A percentile compares a stretch with the other conserved stretches of the same genome.
These are phyloP conservation scores for Pachydiplax longipennis DNA, from an alignment of 2,888 invertebrate species.

Conservation along the genomic window DNA sequence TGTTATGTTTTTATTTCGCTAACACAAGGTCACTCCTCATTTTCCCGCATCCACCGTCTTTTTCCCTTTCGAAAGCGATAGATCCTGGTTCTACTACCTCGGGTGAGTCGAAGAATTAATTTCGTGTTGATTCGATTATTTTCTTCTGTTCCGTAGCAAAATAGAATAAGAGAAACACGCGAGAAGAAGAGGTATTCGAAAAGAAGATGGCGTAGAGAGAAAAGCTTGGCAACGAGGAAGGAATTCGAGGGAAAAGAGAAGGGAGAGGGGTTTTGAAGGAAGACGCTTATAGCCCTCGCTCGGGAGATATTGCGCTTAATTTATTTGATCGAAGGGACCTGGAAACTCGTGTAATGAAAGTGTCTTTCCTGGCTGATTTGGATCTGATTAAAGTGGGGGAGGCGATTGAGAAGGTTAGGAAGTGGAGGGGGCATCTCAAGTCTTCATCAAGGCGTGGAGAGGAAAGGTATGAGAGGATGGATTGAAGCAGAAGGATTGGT, in stretches of 20 bases:
- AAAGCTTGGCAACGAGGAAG: not conserved
- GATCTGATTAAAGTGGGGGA: conserved; percentile 27
- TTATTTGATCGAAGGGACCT: conserved; percentile 32
- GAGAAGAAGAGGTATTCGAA: not conserved
- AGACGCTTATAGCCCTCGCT: not conserved
- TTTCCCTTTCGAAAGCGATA: too few species aligned
- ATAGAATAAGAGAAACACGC: not conserved
- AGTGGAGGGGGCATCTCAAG: not conserved
- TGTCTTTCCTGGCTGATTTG: conserved; percentile 44
- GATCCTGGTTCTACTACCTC: too few species aligned
- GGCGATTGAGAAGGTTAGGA: not conserved
- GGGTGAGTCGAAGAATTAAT: too few species aligned
- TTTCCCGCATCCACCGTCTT: too few species aligned
- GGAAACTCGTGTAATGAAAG: conserved; percentile 44
- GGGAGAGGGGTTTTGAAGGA: not conserved
- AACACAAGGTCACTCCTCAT: too few species aligned
- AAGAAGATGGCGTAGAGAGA: not conserved
- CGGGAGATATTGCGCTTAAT: conserved; percentile 38
- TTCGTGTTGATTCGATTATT: too few species aligned
- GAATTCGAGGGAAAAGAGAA: not conserved
- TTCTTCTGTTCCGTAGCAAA: too few species aligned
- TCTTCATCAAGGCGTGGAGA: not conserved
- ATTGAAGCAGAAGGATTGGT: not conserved
- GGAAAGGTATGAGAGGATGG: not conserved
- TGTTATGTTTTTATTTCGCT: too few species aligned